Evolutionary conservation across 2,888 invertebrate genomes (phyloP).

Genomic region (Chaitophorus viminalis): DNA sequence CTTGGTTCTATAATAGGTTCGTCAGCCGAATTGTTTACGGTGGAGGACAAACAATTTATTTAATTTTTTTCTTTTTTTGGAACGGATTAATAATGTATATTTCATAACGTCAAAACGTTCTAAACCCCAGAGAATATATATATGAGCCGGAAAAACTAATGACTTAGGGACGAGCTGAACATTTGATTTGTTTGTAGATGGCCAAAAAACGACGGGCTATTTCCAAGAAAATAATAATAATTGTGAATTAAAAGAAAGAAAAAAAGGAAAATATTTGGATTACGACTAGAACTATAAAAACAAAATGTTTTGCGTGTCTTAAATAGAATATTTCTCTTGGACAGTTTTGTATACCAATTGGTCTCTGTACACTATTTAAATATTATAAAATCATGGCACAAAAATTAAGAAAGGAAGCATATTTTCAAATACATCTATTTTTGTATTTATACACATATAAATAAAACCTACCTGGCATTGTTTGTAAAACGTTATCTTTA

Average conservation of each 20-base stretch:
- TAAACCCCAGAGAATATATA: neutral
- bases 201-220: neutral
- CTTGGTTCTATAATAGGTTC: constrained; percentile 29
- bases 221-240: neutral
- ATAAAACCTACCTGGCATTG: neutral
- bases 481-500: neutral
- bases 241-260: no score
- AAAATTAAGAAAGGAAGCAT: neutral
- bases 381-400: neutral
- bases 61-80: neutral
- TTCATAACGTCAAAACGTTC: neutral
- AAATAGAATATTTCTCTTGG: neutral
- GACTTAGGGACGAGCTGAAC: neutral
- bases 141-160: neutral
- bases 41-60: constrained; percentile 37
- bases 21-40: constrained; percentile 10
- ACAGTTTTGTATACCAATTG: neutral
- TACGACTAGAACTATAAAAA: neutral
- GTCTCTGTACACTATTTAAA: neutral
- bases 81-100: constrained; percentile 11
- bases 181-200: neutral
- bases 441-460: neutral
- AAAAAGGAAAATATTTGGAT: neutral
- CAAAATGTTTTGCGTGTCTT: neutral
- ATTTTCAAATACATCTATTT: neutral